Conservation (phyloP, 1,140 invertebrate species). For the Varroa destructor region DNA sequence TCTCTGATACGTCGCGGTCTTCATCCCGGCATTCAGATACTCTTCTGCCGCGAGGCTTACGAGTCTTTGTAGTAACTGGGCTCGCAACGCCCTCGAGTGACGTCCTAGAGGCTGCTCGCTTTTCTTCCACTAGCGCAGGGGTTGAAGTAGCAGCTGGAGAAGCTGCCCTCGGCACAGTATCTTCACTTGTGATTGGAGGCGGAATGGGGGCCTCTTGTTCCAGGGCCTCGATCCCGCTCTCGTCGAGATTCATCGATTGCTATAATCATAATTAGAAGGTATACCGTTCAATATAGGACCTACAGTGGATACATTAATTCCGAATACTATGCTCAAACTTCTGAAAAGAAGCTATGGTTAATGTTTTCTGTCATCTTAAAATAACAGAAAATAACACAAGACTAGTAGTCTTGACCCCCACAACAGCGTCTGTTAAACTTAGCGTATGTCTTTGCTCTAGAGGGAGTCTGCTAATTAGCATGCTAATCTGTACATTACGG, state of each 20-base stretch:
- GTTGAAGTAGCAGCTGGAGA: too few species aligned
- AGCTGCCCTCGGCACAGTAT: too few species aligned
- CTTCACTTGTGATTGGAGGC: too few species aligned
- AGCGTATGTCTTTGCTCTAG: too few species aligned
- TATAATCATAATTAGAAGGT: background rate
- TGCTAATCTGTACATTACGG: too few species aligned
- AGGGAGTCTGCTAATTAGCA: too few species aligned
- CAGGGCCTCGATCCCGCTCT: constrained; percentile 17
- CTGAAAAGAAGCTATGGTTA: background rate
- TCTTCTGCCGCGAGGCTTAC: constrained; percentile 14
- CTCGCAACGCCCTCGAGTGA: background rate
- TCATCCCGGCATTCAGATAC: background rate
- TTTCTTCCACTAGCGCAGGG: too few species aligned
- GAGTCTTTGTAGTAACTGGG: constrained; percentile 10
- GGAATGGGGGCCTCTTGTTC: background rate
- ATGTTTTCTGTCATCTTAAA: too few species aligned
- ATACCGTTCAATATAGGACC: background rate
- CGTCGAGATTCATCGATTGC: constrained; percentile 26
- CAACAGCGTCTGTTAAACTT: too few species aligned
- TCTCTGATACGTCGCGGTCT: background rate
- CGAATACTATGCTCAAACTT: background rate
- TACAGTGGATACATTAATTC: background rate
- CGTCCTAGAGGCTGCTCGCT: too few species aligned
- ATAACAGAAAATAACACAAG: too few species aligned
- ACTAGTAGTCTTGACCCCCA: too few species aligned